Percentiles rank a stretch among this genome's conserved stretches.
Evolutionary conservation across 2,888 invertebrate genomes (phyloP).

Genomic region (Yponomeuta sedellus): DNA sequence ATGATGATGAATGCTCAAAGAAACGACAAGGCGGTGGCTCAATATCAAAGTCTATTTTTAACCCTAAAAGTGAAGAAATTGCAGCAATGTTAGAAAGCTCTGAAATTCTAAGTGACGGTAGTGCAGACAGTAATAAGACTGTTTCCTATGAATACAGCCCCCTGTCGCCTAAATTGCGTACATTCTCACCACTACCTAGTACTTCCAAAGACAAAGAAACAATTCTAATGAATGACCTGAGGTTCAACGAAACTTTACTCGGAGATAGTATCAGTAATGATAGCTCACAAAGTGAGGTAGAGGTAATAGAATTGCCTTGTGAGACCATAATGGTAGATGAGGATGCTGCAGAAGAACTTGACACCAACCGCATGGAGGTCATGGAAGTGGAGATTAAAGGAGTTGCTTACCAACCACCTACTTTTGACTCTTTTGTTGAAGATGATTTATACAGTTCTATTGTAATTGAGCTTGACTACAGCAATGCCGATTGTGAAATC

Average conservation of each 20-base stretch:
- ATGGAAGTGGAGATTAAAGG: conserved; percentile 1
- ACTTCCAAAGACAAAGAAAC: conserved; percentile 40
- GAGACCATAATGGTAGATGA: conserved; percentile 31
- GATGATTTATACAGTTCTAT: conserved; percentile 26
- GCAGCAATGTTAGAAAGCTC: conserved; percentile 22
- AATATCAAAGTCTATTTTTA: conserved; percentile 36
- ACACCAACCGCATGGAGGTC: not conserved
- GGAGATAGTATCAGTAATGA: not conserved
- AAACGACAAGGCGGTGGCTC: conserved; percentile 21
- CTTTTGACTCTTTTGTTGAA: conserved; percentile 6
- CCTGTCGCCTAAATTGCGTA: conserved; percentile 14
- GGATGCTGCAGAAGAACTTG: conserved; percentile 3
- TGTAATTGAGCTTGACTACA: conserved; percentile 16
- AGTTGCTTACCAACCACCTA: conserved; percentile 6
- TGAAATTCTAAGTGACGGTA: conserved; percentile 24
- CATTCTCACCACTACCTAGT: conserved; percentile 45
- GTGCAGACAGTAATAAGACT: conserved; percentile 34
- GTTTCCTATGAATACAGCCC: conserved; percentile 25
- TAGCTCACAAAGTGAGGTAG: conserved; percentile 22
- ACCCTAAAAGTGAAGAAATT: conserved; percentile 34
- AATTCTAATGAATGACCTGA: conserved; percentile 39
- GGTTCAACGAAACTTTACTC: conserved; percentile 35
- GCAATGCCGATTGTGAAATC: conserved; percentile 27
- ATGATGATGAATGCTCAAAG: conserved; percentile 23
- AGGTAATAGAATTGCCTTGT: conserved; percentile 29